phyloP scores from a whole-genome alignment of 2,888 invertebrate genomes.

The Orthosia gracilis region DNA sequence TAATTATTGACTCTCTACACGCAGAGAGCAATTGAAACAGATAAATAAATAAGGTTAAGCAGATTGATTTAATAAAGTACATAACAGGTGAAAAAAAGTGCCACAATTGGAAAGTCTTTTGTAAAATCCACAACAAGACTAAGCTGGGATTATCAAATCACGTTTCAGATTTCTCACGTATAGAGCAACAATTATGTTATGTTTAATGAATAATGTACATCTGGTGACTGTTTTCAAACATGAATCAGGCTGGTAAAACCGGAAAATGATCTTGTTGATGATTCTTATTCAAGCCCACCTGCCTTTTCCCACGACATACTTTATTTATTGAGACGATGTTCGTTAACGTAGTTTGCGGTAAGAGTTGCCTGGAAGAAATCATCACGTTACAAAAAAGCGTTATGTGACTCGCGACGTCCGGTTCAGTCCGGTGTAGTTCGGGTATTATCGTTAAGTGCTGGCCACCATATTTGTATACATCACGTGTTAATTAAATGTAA shows the following conservation, averaged over 20 bases:
- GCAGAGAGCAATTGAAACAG: no score
- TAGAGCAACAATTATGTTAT: slow-evolving; percentile 22
- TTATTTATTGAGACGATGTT: background rate
- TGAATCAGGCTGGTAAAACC: slow-evolving; percentile 44
- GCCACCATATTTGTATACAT: no score
- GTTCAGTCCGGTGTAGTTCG: no score
- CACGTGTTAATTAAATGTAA: no score
- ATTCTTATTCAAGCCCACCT: slow-evolving; percentile 8
- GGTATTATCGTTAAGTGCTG: no score
- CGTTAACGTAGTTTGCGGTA: no score
- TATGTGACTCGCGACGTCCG: no score
- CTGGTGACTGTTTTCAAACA: slow-evolving; percentile 42
- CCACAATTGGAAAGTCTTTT: background rate
- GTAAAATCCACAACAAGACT: background rate
- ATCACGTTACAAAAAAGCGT: no score
- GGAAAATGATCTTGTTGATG: slow-evolving; percentile 53
- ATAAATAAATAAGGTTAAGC: no score
- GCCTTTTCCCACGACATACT: slow-evolving; percentile 9
- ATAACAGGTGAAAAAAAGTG: background rate
- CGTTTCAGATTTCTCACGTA: background rate
- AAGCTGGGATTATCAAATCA: background rate
- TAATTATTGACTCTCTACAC: no score
- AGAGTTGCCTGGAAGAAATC: no score
- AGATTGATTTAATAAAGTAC: no score
- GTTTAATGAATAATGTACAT: slow-evolving; percentile 32